These are phyloP conservation scores for Semnornis frantzii DNA, from an alignment of 2,113 vertebrate genomes.

Conservation along the genomic window DNA sequence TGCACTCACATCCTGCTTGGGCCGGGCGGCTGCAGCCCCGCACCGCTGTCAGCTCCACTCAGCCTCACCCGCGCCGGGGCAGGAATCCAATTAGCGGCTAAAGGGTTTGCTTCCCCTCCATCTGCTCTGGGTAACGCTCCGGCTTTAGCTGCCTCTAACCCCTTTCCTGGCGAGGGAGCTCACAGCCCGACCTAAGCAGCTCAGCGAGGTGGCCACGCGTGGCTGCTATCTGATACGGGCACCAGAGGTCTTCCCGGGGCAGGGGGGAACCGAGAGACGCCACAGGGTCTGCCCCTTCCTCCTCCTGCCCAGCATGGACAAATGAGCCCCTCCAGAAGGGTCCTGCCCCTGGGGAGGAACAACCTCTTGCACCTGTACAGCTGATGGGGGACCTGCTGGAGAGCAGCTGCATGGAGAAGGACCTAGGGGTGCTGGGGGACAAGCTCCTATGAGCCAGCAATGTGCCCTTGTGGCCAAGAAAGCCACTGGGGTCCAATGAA, in stretches of 20 bases:
- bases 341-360: too few relatives aligned
- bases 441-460: too few relatives aligned
- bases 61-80: neutral
- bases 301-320: neutral
- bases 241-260: neutral
- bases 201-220: neutral
- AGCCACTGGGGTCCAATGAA: too few relatives aligned
- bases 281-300: neutral
- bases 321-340: neutral
- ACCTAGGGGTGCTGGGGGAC: too few relatives aligned
- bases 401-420: too few relatives aligned
- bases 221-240: conserved; percentile 1
- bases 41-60: conserved; percentile 55
- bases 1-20: conserved; percentile 66
- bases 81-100: conserved; percentile 62
- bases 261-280: neutral
- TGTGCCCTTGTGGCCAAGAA: too few relatives aligned
- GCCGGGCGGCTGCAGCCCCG: conserved; percentile 51
- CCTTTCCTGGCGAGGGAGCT: conserved; percentile 61
- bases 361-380: too few relatives aligned
- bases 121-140: conserved; percentile 21
- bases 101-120: conserved; percentile 56
- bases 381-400: too few relatives aligned
- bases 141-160: conserved; percentile 69
- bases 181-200: neutral